Evolutionary conservation across 1,140 invertebrate genomes (phyloP), one percentile per base, ranked within the genome.

Genomic region (Eufriesea mexicana): DNA sequence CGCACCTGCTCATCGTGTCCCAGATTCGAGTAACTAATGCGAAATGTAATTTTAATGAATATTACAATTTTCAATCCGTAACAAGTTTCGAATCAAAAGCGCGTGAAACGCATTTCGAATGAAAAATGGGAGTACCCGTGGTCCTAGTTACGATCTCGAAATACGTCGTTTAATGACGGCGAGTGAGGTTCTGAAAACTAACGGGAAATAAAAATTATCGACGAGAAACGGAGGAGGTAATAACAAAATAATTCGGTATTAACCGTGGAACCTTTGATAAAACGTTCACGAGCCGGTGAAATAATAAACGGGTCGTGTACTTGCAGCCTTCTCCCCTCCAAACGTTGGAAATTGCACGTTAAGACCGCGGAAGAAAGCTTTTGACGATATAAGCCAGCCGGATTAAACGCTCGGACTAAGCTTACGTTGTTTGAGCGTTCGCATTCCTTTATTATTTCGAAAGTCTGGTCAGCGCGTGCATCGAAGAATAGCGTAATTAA

Each of bases 381-480:
- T 85, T 87, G 78, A 87, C 61, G 61, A 84, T 59, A 61, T 81
- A 75, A 84, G 77, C 84, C 66, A 23, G 2, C 16, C 64, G 59
- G 62, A 89, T 89, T 86, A 87, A 85, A 54, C 79, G 84, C 80
- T 68, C 23, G 28, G 67, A 47, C 64, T 79, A 49, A 86, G 85
- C 81, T 80, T 14, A 67, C 62, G 49, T 84, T 86, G 55, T 76
- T 80, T 62, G 55, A 51, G 42, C 51, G 72, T 62, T 72, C 23
- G 25, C 10, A 28, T 70, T 83, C 25, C 51, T 68, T 67, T 66
- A 75, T 59, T 59, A 61, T 23, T n/a, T 57, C 66, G 61, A 76
- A 76, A 79, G 57, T 18, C 49, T 45, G 51, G 14, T 45, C 51
- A 74, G 20, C 8, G 16, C 59, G 62, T 57, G 64, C 49, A 66